Conservation (phyloP, 2,113 vertebrate genomes). For the Epinephelus lanceolatus region DNA sequence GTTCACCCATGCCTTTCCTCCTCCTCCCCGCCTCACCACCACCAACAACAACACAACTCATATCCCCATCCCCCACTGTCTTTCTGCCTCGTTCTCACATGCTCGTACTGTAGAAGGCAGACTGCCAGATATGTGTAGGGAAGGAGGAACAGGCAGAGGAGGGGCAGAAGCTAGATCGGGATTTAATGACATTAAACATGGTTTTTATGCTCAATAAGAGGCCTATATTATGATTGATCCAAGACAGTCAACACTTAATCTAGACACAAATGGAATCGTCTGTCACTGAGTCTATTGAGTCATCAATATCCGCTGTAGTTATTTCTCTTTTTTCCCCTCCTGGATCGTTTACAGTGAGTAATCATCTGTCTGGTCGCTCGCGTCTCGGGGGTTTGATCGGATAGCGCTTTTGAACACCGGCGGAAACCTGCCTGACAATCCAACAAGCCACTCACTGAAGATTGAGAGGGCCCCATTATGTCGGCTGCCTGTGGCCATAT, state of each 20-base stretch:
- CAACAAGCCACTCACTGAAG: slow-evolving; percentile 91
- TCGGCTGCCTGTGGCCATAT: slow-evolving; percentile 94
- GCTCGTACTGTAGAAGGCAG: slow-evolving; percentile 36
- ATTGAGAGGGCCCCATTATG: slow-evolving; percentile 97
- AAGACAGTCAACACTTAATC: slow-evolving; percentile 93
- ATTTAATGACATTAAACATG: slow-evolving; percentile 98
- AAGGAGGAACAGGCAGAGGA: slow-evolving; percentile 10
- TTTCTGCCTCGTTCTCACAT: slow-evolving; percentile 24
- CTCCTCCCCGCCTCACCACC: neutral
- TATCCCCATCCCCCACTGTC: slow-evolving; percentile 56
- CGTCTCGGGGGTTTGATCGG: slow-evolving; percentile 94
- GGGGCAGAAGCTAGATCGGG: slow-evolving; percentile 81
- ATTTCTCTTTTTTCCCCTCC: slow-evolving; percentile 64
- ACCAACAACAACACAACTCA: slow-evolving; percentile 59
- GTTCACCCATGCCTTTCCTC: slow-evolving; percentile 55
- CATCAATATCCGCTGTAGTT: slow-evolving; percentile 92
- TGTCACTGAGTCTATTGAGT: slow-evolving; percentile 98
- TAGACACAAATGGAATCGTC: slow-evolving; percentile 94
- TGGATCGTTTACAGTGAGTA: slow-evolving; percentile 97
- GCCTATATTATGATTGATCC: slow-evolving; percentile 94
- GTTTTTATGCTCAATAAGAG: slow-evolving; percentile 97
- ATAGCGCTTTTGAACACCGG: slow-evolving; percentile 92
- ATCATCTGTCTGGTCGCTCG: slow-evolving; percentile 94
- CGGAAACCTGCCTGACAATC: slow-evolving; percentile 90
- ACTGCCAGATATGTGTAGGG: slow-evolving; percentile 52